A percentile compares a stretch with the other conserved stretches of the same genome.
These are phyloP conservation scores for Phrynosoma platyrhinos DNA, from an alignment of 2,113 vertebrate genomes.

Conservation along the genomic window DNA sequence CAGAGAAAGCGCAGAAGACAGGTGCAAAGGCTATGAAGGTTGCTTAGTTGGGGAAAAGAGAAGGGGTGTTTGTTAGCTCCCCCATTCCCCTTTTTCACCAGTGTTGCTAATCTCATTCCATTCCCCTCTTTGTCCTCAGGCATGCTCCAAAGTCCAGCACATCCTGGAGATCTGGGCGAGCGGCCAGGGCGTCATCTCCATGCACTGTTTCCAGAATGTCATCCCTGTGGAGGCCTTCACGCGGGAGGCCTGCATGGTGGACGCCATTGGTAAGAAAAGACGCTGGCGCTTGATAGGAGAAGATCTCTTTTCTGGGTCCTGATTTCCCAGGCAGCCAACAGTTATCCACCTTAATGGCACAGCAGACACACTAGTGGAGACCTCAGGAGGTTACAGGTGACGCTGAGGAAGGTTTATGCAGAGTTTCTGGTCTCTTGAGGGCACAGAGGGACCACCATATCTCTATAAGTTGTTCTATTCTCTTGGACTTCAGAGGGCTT, in stretches of 20 bases:
- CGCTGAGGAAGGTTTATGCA: no score
- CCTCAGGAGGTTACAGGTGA: no score
- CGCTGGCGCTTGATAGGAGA: fast-evolving
- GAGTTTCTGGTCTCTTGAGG: no score
- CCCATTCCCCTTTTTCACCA: neutral
- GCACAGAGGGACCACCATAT: no score
- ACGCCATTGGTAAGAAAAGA: conserved; percentile 85
- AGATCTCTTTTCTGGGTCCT: no score
- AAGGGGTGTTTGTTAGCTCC: no score
- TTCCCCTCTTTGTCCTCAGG: neutral
- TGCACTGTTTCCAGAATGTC: conserved; percentile 92
- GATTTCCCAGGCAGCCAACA: no score
- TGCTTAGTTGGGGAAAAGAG: neutral
- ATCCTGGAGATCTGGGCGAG: conserved; percentile 91
- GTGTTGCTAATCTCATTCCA: neutral
- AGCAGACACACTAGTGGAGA: no score
- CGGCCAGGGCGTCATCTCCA: conserved; percentile 83
- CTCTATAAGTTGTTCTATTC: neutral
- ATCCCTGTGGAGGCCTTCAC: conserved; percentile 91
- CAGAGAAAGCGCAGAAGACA: conserved; percentile 62
- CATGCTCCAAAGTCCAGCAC: conserved; percentile 84
- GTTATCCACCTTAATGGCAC: no score
- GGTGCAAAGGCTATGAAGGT: neutral
- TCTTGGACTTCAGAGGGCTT: neutral
- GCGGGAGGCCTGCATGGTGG: conserved; percentile 89